phyloP scores from a whole-genome alignment of 2,888 invertebrate genomes.

The Cantharis rufa region DNA sequence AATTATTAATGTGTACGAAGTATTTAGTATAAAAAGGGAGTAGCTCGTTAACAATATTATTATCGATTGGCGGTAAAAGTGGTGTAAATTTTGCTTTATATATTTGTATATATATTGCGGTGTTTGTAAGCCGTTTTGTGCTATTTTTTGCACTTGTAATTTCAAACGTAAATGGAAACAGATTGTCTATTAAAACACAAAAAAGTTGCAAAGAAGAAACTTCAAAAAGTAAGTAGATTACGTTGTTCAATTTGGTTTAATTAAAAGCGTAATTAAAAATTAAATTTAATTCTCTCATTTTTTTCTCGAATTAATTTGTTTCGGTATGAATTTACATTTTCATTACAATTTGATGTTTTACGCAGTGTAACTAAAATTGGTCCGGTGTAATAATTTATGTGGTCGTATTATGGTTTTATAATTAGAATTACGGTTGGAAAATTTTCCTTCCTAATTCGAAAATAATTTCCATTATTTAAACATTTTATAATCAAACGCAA shows the following conservation, averaged over 20 bases:
- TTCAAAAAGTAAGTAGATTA: neutral
- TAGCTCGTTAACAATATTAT: neutral
- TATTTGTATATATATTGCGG: neutral
- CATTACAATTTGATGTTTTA: neutral
- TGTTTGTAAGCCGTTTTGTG: neutral
- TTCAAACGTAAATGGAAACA: constrained; percentile 21
- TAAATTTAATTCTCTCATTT: neutral
- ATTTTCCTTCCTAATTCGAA: neutral
- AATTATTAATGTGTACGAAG: neutral
- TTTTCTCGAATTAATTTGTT: neutral
- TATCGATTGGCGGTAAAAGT: neutral
- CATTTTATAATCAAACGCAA: neutral
- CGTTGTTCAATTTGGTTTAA: neutral
- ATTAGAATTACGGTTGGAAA: neutral
- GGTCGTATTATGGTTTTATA: neutral
- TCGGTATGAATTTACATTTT: neutral
- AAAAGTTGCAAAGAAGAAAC: neutral
- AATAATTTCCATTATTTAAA: neutral
- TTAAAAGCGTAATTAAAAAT: neutral
- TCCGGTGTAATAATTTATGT: neutral
- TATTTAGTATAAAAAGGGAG: neutral
- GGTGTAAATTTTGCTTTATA: neutral
- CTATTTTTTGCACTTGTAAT: neutral
- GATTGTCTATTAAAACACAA: constrained; percentile 20
- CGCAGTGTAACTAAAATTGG: neutral